Evolutionary conservation across 2,113 vertebrate species (phyloP).

Genomic region (Callipepla californica): DNA sequence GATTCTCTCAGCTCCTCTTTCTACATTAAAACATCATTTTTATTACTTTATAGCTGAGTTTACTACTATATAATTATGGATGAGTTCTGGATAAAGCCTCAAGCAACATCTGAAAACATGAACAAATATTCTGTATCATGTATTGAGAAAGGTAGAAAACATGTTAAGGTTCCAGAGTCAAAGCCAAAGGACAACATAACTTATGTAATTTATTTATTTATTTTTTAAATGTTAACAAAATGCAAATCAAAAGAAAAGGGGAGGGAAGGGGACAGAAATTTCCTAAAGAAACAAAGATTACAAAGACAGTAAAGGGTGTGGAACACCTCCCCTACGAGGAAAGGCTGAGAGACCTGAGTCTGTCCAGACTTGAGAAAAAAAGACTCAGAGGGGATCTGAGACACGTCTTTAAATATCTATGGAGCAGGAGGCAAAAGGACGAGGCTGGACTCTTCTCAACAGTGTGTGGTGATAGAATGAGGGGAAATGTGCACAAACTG

Average conservation of each 20-base stretch:
- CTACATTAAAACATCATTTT: not conserved
- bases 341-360: too few relatives aligned
- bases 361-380: too few relatives aligned
- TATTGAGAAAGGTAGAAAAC: not conserved
- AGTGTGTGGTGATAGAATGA: too few relatives aligned
- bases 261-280: not conserved
- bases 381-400: too few relatives aligned
- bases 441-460: too few relatives aligned
- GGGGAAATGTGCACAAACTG: too few relatives aligned
- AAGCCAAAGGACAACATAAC: not conserved
- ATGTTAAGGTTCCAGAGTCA: not conserved
- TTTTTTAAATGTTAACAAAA: not conserved
- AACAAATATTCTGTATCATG: not conserved
- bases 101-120: not conserved
- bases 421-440: too few relatives aligned
- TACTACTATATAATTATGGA: not conserved
- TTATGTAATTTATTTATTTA: too few relatives aligned
- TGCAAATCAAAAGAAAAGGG: not conserved
- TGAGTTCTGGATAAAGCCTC: not conserved
- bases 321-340: too few relatives aligned
- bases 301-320: too few relatives aligned
- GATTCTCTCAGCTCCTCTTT: not conserved
- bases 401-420: too few relatives aligned
- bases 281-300: not conserved
- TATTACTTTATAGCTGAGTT: not conserved